Evolutionary conservation across 2,797 vertebrate genomes (phyloP).

Genomic region (Poliocrania exsul): DNA sequence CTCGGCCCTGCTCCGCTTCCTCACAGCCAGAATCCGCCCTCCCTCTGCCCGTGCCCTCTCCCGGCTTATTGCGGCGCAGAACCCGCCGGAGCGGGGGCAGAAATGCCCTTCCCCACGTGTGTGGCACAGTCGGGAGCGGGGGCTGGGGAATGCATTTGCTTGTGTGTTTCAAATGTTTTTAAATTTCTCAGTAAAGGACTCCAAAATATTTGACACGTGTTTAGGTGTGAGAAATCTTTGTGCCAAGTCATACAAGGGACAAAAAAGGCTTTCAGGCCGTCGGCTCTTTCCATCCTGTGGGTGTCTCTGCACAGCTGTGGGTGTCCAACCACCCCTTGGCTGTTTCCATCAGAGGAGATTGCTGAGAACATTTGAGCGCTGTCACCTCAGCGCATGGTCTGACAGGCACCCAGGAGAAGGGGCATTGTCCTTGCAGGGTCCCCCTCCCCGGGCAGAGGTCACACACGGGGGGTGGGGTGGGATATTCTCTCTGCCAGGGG

Average conservation of each 20-base stretch:
- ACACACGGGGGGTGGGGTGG: not conserved
- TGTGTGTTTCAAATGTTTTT: not conserved
- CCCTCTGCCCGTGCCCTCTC: not conserved
- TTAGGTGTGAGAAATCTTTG: not conserved
- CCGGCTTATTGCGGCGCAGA: rapidly evolving
- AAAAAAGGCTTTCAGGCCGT: not conserved
- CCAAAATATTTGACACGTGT: rapidly evolving
- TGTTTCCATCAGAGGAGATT: not conserved
- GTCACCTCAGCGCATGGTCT: not conserved
- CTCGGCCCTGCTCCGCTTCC: not conserved
- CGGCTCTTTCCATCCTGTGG: not conserved
- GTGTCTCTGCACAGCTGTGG: not conserved
- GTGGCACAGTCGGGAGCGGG: not conserved
- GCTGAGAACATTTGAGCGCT: not conserved
- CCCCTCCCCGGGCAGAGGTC: not conserved
- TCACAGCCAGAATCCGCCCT: not conserved
- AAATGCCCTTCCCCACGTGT: not conserved
- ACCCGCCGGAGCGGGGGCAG: not conserved
- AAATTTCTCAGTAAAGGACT: not conserved
- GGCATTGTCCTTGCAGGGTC: not conserved
- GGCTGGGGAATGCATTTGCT: not conserved
- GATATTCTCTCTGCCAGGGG: not conserved
- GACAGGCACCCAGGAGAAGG: not conserved
- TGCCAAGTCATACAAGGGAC: rapidly evolving
- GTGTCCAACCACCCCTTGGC: not conserved